Conservation (phyloP, 1,140 invertebrate genomes). For the Drosophila santomea region DNA sequence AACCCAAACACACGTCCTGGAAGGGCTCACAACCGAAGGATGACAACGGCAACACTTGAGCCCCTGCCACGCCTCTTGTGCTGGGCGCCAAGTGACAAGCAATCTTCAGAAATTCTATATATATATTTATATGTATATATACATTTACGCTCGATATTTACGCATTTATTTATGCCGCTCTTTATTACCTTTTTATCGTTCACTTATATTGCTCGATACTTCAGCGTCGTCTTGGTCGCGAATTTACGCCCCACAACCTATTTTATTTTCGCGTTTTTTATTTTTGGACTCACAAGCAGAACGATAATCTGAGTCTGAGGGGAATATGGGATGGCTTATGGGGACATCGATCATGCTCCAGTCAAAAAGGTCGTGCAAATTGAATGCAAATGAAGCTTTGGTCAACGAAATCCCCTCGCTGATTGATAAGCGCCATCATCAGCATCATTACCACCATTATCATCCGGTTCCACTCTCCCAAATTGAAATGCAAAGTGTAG, state of each 20-base stretch:
- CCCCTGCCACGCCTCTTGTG: background rate
- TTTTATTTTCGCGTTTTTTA: constrained; percentile 13
- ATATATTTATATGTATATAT: no score
- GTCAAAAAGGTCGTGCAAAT: constrained; percentile 3
- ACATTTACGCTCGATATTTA: constrained; percentile 48
- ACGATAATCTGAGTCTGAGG: constrained; percentile 1
- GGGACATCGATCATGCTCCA: constrained; percentile 38
- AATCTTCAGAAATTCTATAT: constrained; percentile 34
- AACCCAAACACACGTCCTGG: constrained; percentile 62
- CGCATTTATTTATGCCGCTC: constrained; percentile 77
- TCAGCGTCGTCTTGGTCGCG: constrained; percentile 45
- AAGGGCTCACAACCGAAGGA: constrained; percentile 30
- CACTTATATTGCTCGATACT: constrained; percentile 74
- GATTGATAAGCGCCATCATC: constrained; percentile 38
- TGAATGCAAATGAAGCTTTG: constrained; percentile 45
- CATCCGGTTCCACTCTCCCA: constrained; percentile 15
- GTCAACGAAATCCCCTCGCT: constrained; percentile 27
- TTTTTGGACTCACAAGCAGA: constrained; percentile 25
- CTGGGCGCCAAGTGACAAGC: constrained; percentile 19
- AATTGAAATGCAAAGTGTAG: constrained; percentile 40
- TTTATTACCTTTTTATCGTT: constrained; percentile 81
- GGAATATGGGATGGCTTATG: constrained; percentile 6
- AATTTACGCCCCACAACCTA: constrained; percentile 19
- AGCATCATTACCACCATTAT: constrained; percentile 3
- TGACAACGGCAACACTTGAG: constrained; percentile 36